Evolutionary conservation across 2,113 vertebrate species (phyloP), one percentile per base, ranked within the genome.

Genomic region (Anarhynchus alexandrinus): DNA sequence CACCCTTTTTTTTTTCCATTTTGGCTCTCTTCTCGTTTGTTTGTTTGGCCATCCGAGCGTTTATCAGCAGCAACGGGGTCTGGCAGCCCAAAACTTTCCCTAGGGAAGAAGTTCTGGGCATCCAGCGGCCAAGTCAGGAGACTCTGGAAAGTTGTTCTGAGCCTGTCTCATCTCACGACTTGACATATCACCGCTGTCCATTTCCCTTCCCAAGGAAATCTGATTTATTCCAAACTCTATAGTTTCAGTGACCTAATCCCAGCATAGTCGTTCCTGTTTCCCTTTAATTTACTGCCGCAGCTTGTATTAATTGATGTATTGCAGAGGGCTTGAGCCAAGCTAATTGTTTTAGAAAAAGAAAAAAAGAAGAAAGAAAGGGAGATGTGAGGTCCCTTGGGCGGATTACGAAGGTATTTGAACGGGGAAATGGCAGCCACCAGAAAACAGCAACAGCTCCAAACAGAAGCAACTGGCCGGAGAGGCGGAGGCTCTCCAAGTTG

Each of bases 341-440:
- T 98, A 97, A 98, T 98, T 96, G 98, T 96, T 98, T 98, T 97
- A 97, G 85, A 90, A 95, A 72, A 96, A 72, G 72, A 61, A 83
- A 93, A 84, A 77, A 97, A 57, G 62, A 79, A 95, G 94, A 82
- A 97, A 93, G 96, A 93, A 59, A 93, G 82, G 23, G 42, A 88
- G 97, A 92, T 93, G 95, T 25, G 74, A 96, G 88, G 87, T 90
- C 94, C 94, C 91, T 96, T 90, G 90, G 90, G 96, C 82, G 42
- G 94, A 96, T 96, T 97, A 96, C 0, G 6, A 36, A 96, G 81
- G 49, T 82, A 83, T 97, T 91, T 5, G 52, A 55, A 45, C 43
- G 43, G 91, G 91, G 93, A 95, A 93, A 34, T 12, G 1, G 61
- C 58, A 55, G 58, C 38, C 29, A 77, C 82, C 34, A 59, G 92